These are phyloP conservation scores for Epinotia brunnichana DNA, from an alignment of 2,888 invertebrate species.

Conservation along the genomic window DNA sequence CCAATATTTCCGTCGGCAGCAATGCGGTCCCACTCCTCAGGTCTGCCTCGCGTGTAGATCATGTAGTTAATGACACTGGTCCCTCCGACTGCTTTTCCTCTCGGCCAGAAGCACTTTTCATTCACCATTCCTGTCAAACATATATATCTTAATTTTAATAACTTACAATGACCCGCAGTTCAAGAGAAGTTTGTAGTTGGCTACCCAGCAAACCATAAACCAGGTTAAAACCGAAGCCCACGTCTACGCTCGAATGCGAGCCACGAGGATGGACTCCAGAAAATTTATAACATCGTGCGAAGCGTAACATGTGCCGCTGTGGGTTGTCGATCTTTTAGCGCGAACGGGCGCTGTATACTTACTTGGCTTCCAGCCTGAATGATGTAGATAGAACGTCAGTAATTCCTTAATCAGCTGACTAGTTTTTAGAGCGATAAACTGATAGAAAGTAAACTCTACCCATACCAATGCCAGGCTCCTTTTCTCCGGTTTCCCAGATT, in stretches of 20 bases:
- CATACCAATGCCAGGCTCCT: too few species aligned
- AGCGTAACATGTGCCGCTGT: not conserved
- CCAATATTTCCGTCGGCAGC: slow-evolving; percentile 86
- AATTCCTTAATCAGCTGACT: not conserved
- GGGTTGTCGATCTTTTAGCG: not conserved
- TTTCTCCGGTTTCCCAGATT: too few species aligned
- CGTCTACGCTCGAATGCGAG: not conserved
- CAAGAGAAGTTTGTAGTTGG: not conserved
- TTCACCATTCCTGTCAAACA: slow-evolving; percentile 67
- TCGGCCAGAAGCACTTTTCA: slow-evolving; percentile 86
- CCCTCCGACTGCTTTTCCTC: slow-evolving; percentile 91
- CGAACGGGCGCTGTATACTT: not conserved
- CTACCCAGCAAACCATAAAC: not conserved
- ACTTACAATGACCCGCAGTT: not conserved
- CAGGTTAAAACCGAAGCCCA: not conserved
- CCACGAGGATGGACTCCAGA: not conserved
- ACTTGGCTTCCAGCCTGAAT: not conserved
- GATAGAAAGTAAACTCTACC: too few species aligned
- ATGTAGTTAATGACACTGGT: slow-evolving; percentile 93
- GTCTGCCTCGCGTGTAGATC: slow-evolving; percentile 90
- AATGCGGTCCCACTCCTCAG: slow-evolving; percentile 87
- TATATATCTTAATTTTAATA: not conserved
- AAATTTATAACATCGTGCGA: not conserved
- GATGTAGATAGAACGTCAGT: not conserved
- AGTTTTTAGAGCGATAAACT: too few species aligned